phyloP scores from a whole-genome alignment of 2,797 vertebrate genomes.

The Toxotes lorentzi region DNA sequence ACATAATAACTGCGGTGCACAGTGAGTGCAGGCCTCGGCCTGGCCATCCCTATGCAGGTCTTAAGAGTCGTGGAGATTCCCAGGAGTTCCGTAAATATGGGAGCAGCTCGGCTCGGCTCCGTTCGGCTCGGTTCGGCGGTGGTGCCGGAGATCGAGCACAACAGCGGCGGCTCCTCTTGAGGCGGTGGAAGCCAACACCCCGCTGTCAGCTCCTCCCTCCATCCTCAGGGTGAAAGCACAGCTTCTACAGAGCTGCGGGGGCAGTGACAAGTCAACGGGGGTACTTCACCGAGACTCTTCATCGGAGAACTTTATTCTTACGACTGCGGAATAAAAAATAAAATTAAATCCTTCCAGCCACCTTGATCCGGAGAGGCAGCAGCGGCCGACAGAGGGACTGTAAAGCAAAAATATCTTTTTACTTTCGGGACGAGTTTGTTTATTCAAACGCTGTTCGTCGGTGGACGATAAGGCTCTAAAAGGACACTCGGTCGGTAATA shows the following conservation, averaged over 20 bases:
- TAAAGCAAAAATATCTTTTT: not conserved
- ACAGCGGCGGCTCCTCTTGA: constrained; percentile 12
- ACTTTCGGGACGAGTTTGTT: not conserved
- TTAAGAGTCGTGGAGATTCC: too few relatives aligned
- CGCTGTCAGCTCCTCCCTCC: constrained; percentile 11
- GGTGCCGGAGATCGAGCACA: not conserved
- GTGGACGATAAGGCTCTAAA: accelerated
- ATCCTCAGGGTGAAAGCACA: not conserved
- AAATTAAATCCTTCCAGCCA: too few relatives aligned
- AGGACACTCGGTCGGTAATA: too few relatives aligned
- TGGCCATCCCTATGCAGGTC: too few relatives aligned
- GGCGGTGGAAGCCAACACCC: constrained; percentile 70
- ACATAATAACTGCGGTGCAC: too few relatives aligned
- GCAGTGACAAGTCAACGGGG: not conserved
- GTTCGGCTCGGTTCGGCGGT: not conserved
- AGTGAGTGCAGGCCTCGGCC: too few relatives aligned
- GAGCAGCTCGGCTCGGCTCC: not conserved
- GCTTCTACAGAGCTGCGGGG: not conserved
- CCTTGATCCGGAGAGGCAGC: too few relatives aligned
- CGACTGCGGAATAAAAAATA: too few relatives aligned
- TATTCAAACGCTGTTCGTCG: not conserved
- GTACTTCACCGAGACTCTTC: not conserved
- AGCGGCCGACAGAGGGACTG: too few relatives aligned
- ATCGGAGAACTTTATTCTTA: too few relatives aligned
- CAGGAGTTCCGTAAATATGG: too few relatives aligned